Percentiles rank a stretch among this genome's conserved stretches.
These are phyloP conservation scores for Zosterops lateralis DNA, from an alignment of 2,113 vertebrate species.

Conservation along the genomic window DNA sequence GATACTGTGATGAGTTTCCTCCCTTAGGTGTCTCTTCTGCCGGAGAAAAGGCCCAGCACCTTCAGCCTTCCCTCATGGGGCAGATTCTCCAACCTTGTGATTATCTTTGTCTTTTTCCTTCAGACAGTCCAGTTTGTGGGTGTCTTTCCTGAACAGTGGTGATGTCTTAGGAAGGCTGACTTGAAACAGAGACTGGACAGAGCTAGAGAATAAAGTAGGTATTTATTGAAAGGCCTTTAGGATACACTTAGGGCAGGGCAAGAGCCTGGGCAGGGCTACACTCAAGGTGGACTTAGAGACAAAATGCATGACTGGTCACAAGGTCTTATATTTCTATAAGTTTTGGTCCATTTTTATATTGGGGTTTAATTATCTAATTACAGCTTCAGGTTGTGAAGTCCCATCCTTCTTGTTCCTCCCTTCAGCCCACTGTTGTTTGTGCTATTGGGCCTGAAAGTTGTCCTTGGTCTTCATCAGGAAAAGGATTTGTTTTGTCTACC, in stretches of 20 bases:
- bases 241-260: background rate
- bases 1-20: background rate
- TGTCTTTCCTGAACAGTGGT: background rate
- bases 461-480: background rate
- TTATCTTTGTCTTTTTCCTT: background rate
- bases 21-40: background rate
- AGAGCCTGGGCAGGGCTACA: background rate
- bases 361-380: background rate
- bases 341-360: background rate
- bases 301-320: background rate
- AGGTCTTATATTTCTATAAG: background rate
- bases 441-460: background rate
- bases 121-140: background rate
- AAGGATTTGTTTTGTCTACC: background rate
- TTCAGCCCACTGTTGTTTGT: background rate
- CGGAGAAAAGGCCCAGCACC: background rate
- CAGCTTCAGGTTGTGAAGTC: background rate
- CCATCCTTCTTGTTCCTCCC: background rate
- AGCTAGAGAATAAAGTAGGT: background rate
- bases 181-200: background rate
- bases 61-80: background rate
- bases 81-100: background rate
- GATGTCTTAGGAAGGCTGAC: background rate
- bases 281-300: background rate
- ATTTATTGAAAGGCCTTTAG: background rate